These are phyloP conservation scores for Holothuria leucospilota DNA, from an alignment of 53 echinoderm and acorn worm species.

Conservation along the genomic window DNA sequence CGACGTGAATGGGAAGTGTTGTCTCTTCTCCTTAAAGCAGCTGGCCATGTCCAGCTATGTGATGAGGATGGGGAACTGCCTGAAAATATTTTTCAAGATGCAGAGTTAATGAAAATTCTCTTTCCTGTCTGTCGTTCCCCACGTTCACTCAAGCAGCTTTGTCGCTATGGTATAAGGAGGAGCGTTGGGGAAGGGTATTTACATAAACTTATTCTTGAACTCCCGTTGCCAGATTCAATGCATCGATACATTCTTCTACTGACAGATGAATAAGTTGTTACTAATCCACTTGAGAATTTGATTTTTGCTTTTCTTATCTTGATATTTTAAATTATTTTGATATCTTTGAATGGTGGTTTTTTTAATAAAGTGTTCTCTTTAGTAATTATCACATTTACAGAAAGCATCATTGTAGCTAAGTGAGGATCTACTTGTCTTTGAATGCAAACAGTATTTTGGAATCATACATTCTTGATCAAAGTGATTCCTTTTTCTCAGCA, in stretches of 20 bases:
- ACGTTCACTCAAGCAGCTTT: slow-evolving; percentile 80
- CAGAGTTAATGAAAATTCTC: slow-evolving; percentile 73
- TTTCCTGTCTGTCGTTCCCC: slow-evolving; percentile 64
- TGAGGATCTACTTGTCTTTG: too few species aligned
- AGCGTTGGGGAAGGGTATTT: slow-evolving; percentile 58
- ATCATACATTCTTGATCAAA: too few species aligned
- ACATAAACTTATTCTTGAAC: slow-evolving; percentile 57
- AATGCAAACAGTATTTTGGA: too few species aligned
- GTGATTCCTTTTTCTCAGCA: too few species aligned
- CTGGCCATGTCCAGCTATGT: slow-evolving; percentile 75
- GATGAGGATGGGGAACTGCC: slow-evolving; percentile 74
- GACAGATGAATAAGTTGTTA: slow-evolving; percentile 42
- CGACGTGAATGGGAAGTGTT: slow-evolving; percentile 72
- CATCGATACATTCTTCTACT: slow-evolving; percentile 78
- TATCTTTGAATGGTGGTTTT: too few species aligned
- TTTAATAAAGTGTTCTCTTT: too few species aligned
- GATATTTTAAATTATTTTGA: too few species aligned
- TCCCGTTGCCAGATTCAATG: slow-evolving; percentile 77
- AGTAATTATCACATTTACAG: too few species aligned
- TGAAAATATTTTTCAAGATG: slow-evolving; percentile 58
- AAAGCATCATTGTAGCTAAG: too few species aligned
- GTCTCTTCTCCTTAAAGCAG: slow-evolving; percentile 67
- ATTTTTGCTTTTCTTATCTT: too few species aligned
- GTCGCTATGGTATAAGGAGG: slow-evolving; percentile 82
- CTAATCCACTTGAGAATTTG: too few species aligned